These are phyloP conservation scores for Formica selysi DNA, from an alignment of 1,140 invertebrate species.

Conservation along the genomic window DNA sequence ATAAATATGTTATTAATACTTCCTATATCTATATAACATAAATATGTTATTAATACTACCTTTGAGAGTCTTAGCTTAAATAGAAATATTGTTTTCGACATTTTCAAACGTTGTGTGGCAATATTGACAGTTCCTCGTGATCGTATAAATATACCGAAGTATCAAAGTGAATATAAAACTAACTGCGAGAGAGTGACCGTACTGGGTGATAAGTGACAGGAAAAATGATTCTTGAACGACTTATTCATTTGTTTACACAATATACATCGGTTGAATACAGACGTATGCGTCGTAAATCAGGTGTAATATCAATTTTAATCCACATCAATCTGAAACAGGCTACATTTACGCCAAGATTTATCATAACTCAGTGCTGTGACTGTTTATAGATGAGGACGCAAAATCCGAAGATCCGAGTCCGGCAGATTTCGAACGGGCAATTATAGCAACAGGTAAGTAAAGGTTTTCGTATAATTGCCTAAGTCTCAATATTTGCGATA, in stretches of 20 bases:
- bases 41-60: background rate
- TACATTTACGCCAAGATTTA: background rate
- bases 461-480: slow-evolving; percentile 78
- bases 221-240: slow-evolving; percentile 57
- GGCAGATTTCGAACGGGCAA: slow-evolving; percentile 78
- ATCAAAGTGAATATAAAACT: background rate
- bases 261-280: slow-evolving; percentile 39
- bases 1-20: background rate
- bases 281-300: slow-evolving; percentile 40
- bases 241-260: slow-evolving; percentile 46
- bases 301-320: slow-evolving; percentile 7
- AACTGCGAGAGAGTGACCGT: background rate
- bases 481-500: slow-evolving; percentile 59
- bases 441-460: slow-evolving; percentile 72
- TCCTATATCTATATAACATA: background rate
- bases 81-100: background rate
- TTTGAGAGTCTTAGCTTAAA: background rate
- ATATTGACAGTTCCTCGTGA: slow-evolving; percentile 15
- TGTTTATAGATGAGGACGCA: slow-evolving; percentile 70
- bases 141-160: background rate
- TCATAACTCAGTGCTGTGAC: slow-evolving; percentile 9
- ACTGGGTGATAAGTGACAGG: background rate
- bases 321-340: slow-evolving; percentile 7
- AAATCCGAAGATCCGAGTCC: slow-evolving; percentile 72
- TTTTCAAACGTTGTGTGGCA: background rate